Evolutionary conservation across 2,113 vertebrate genomes (phyloP), one percentile per base, ranked within the genome.

Genomic region (Campylomormyrus tamandua): DNA sequence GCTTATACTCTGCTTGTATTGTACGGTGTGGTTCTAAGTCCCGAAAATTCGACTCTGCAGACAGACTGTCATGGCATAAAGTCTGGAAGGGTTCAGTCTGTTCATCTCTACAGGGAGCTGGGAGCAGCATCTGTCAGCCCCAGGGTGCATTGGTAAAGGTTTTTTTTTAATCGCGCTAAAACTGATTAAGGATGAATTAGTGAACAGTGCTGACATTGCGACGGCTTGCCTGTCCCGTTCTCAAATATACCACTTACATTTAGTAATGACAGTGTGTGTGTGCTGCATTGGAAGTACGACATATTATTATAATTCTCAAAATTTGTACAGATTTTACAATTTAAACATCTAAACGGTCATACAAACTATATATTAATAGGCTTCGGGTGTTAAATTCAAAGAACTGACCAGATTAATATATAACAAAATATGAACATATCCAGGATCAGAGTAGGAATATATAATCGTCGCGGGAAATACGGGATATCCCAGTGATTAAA

Each of bases 401-500:
- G 21, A 45, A 35, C 4, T 62, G 7, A 74, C 1, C 17, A 35
- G 39, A 80, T 21, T 80, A 42, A 31, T 45, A 52, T 42, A 31
- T 83, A 74, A 39, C 31, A 35, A 39, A 39, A 52, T 48, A 31
- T 42, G 31, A 39, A 83, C 48, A 89, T 83, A 24, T 92, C 88
- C 95, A 96, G 96, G 95, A 96, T 35, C 39, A 8, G 19, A 48
- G 83, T 3, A 48, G 42, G 24, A 84, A 45, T n/a, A 46, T 4
- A 8, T 17, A 9, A 42, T 42, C 31, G 66, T 17, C 15, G 19
- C 6, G 13, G 31, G 17, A 39, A 83, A 96, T 96, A 91, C 96
- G 96, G 93, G 96, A 96, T 95, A 35, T 95, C 83, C 96, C 96
- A 96, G 93, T 96, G 96, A 96, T 96, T 96, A 92, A 96, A 96